phyloP scores from a whole-genome alignment of 1,140 invertebrate genomes.

The Colletes gigas region DNA sequence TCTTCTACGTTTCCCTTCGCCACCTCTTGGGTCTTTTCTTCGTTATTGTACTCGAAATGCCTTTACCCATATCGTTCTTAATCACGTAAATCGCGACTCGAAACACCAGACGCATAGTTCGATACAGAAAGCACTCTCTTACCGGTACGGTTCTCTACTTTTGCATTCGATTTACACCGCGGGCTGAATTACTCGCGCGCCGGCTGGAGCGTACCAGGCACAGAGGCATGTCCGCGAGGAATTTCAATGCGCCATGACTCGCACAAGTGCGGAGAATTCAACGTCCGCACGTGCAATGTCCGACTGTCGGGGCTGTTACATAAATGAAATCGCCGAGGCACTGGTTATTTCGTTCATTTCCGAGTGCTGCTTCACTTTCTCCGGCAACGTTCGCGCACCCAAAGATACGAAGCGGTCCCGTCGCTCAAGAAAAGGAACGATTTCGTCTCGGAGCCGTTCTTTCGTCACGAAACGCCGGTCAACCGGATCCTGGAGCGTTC shows the following conservation, averaged over 20 bases:
- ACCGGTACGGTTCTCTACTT: too few species aligned
- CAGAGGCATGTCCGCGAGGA: constrained; percentile 1
- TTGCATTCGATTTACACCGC: too few species aligned
- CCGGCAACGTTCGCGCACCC: neutral
- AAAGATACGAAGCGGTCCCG: neutral
- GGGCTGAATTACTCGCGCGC: too few species aligned
- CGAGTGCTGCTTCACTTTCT: constrained; percentile 51
- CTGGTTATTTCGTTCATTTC: constrained; percentile 27
- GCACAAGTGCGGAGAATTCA: constrained; percentile 51
- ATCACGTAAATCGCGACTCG: too few species aligned
- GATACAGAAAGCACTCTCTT: too few species aligned
- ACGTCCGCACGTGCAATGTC: constrained; percentile 58
- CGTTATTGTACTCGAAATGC: too few species aligned
- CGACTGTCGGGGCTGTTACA: constrained; percentile 32
- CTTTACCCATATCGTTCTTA: too few species aligned
- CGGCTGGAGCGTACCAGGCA: too few species aligned
- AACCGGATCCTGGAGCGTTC: constrained; percentile 10
- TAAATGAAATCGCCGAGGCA: constrained; percentile 28
- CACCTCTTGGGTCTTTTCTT: too few species aligned
- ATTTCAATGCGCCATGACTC: constrained; percentile 21
- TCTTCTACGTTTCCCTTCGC: too few species aligned
- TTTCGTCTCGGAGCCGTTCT: neutral
- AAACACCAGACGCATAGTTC: too few species aligned
- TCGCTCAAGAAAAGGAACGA: neutral
- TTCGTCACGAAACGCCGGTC: constrained; percentile 18